Evolutionary conservation across 2,888 invertebrate species (phyloP).

Genomic region (Andrena bucephala): DNA sequence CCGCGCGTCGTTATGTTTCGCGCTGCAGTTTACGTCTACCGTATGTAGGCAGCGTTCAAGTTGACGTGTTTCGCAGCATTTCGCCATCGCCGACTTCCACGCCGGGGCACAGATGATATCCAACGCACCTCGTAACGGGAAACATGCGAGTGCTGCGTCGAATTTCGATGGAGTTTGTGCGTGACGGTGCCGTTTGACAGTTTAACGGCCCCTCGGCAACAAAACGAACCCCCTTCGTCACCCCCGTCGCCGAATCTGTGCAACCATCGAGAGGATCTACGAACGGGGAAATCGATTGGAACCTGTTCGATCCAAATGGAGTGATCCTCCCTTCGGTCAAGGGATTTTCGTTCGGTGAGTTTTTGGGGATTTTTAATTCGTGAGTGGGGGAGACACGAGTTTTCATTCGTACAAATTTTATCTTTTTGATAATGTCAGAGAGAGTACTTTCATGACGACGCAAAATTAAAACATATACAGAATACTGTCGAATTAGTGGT

Average conservation of each 20-base stretch:
- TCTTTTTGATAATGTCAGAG: no score
- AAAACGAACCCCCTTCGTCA: constrained; percentile 2
- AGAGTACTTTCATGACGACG: no score
- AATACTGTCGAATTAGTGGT: no score
- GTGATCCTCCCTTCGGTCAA: constrained; percentile 9
- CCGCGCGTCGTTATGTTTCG: constrained; percentile 26
- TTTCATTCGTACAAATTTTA: not conserved
- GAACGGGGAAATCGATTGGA: not conserved
- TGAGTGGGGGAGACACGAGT: not conserved
- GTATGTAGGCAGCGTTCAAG: constrained; percentile 58
- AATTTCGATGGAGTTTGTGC: constrained; percentile 9
- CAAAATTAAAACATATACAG: no score
- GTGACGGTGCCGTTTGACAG: constrained; percentile 56
- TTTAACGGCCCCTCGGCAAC: constrained; percentile 18
- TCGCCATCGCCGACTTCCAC: not conserved
- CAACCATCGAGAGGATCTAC: constrained; percentile 3
- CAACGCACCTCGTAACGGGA: not conserved
- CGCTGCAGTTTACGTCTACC: constrained; percentile 61
- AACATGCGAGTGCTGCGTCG: constrained; percentile 35
- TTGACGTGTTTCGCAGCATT: not conserved
- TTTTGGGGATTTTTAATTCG: not conserved
- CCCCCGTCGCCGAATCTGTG: not conserved
- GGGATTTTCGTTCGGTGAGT: constrained; percentile 49
- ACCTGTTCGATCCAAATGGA: constrained; percentile 11
- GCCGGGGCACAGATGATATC: not conserved